A percentile compares a stretch with the other conserved stretches of the same genome.
Evolutionary conservation across 2,113 vertebrate genomes (phyloP).

Genomic region (Notarius quadriscutis): DNA sequence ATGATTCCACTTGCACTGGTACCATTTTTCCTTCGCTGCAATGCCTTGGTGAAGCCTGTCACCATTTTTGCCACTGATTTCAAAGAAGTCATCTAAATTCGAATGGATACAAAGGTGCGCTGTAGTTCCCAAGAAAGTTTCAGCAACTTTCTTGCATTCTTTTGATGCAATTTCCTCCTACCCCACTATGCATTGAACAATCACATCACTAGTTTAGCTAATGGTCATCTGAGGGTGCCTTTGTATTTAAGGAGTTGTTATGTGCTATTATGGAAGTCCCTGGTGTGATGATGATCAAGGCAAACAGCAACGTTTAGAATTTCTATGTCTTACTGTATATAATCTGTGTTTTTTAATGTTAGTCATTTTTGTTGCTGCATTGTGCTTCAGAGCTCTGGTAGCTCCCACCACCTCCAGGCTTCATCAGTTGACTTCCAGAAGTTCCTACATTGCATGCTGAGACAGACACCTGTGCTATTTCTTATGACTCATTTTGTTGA

Average conservation of each 20-base stretch:
- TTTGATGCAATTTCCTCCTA: background rate
- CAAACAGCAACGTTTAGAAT: background rate
- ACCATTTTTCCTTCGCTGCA: background rate
- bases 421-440: slow-evolving; percentile 58
- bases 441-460: slow-evolving; percentile 54
- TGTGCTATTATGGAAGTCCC: background rate
- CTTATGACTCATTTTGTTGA: slow-evolving; percentile 55
- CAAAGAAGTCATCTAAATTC: background rate
- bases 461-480: slow-evolving; percentile 52
- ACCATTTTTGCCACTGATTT: background rate
- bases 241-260: background rate
- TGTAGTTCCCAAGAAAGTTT: background rate
- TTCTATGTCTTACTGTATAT: background rate
- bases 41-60: background rate
- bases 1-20: background rate
- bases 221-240: background rate
- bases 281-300: background rate
- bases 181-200: background rate
- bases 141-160: background rate
- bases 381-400: slow-evolving; percentile 11
- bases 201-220: background rate
- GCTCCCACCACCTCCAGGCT: slow-evolving; percentile 46
- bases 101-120: background rate
- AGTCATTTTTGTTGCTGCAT: background rate
- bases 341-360: background rate